Base-by-base conservation (phyloP, 2,888 invertebrate species). In the Neoascia interrupta region DNA sequence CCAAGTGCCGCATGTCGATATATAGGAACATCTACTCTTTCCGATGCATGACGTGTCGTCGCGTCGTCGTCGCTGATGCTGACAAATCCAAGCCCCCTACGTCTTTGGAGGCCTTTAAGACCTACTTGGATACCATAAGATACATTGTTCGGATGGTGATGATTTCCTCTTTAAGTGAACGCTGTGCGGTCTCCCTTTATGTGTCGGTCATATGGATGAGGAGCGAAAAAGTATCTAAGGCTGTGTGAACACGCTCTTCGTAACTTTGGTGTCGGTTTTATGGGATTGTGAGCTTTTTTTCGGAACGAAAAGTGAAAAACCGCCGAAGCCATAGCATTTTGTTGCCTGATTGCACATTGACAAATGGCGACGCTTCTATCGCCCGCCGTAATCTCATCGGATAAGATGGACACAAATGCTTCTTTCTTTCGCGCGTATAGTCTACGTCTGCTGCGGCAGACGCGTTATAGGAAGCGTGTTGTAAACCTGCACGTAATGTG, bases 191-290 rank as follows among this genome's bases (percentile, higher is more conserved):
- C 79, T 79, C 79, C 79, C 79, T 79, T 79, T 79, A 79, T 68
- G 79, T 79, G 79, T 79, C 79, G 79, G 79, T 79, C 79, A 79
- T 79, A 79, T 73, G 73, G 60, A 79, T 61, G 79, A 79, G 79
- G 73, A 79, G 73, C 66, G 79, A 79, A 72, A 66, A 70, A 73
- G 43, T 58, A 53, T 58, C 47, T 51, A 34, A 61, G 8, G 43
- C 64, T 47, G 41, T 31, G 8, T 5, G 47, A 73, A 73, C 79
- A 72, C 5, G 26, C 79, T 73, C 63, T 72, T 60, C 39, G 47
- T n/a, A n/a, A n/a, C n/a, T n/a, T 11, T 61, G 72, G 72, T 66
- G 79, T 73, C 43, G 66, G 39, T 54, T 66, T 49, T 41, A 60
- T 64, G 39, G 45, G 28, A 13, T 15, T 8, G 10, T 39, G 18